Evolutionary conservation across 37 sponge, comb jelly and placozoan species (phyloP).

Genomic region (Agelas oroides): DNA sequence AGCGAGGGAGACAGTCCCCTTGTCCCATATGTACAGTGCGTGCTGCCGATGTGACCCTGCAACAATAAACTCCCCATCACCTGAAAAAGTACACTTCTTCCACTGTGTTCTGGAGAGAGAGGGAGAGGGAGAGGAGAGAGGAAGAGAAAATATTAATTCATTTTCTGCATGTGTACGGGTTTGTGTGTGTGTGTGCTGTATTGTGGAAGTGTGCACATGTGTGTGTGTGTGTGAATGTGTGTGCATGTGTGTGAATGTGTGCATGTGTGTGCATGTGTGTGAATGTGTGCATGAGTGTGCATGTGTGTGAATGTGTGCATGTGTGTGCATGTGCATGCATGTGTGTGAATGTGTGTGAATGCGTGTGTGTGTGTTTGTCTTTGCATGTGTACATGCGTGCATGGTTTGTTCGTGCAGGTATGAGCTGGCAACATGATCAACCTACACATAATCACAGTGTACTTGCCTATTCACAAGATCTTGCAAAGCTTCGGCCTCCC

Average conservation of each 20-base stretch:
- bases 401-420: no score
- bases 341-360: background rate
- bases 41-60: constrained; percentile 95
- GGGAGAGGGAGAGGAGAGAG: background rate
- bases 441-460: no score
- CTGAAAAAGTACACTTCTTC: constrained; percentile 96
- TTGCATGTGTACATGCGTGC: background rate
- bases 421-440: background rate
- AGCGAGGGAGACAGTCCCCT: constrained; percentile 89
- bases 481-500: constrained; percentile 86
- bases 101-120: constrained; percentile 96
- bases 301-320: no score
- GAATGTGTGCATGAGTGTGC: no score
- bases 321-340: background rate
- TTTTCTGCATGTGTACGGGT: no score
- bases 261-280: no score
- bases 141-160: no score
- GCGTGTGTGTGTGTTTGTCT: background rate
- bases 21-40: constrained; percentile 96
- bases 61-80: constrained; percentile 97
- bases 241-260: no score
- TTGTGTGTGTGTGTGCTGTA: no score
- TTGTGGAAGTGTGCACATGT: no score
- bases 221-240: no score
- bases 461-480: constrained; percentile 90